These are phyloP conservation scores for Euzophera pinguis DNA, from an alignment of 2,888 invertebrate genomes.

Conservation along the genomic window DNA sequence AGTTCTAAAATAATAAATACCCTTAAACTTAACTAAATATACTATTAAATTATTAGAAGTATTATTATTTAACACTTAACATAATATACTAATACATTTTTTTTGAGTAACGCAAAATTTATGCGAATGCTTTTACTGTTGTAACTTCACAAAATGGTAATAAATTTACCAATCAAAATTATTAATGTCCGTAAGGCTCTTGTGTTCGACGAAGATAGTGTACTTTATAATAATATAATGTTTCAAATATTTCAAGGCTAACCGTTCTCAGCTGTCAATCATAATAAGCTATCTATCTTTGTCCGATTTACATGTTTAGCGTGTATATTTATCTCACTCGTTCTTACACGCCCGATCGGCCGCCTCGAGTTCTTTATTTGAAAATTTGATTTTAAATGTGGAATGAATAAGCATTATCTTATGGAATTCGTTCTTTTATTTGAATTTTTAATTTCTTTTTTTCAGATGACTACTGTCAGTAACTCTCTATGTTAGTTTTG, in stretches of 20 bases:
- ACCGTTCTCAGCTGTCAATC: constrained; percentile 80
- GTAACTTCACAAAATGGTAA: background rate
- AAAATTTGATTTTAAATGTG: constrained; percentile 80
- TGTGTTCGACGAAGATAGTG: constrained; percentile 69
- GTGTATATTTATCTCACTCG: constrained; percentile 47
- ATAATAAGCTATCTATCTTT: constrained; percentile 75
- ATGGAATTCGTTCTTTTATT: constrained; percentile 76
- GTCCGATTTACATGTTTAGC: constrained; percentile 49
- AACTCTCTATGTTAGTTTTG: constrained; percentile 53
- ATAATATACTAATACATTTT: no score
- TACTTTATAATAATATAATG: constrained; percentile 80
- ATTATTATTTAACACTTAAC: no score
- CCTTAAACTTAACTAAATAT: no score
- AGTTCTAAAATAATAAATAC: no score
- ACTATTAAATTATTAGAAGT: no score
- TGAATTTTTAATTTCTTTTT: constrained; percentile 76
- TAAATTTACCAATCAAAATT: constrained; percentile 26
- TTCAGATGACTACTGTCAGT: constrained; percentile 62
- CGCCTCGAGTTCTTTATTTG: constrained; percentile 74
- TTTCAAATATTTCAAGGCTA: constrained; percentile 81
- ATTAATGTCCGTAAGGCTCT: constrained; percentile 57
- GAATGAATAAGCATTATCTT: constrained; percentile 80
- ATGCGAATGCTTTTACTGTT: no score
- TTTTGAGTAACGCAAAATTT: no score
- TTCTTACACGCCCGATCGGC: constrained; percentile 62